Base-by-base conservation (phyloP, 1,140 invertebrate species). In the Solen grandis region DNA sequence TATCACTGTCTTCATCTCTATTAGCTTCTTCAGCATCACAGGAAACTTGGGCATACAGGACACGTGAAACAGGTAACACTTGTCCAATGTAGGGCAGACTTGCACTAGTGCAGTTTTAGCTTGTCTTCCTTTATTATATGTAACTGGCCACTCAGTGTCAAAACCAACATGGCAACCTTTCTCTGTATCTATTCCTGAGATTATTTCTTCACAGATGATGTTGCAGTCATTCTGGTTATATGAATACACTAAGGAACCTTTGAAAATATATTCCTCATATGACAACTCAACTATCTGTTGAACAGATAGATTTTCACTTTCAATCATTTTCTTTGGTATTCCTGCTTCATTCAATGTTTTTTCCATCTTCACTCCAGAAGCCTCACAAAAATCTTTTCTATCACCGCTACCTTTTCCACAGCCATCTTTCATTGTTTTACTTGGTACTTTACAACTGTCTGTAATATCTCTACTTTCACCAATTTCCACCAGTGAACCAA, bases 141-240 rank as follows among this genome's bases (percentile, higher is more conserved):
- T 73, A 10, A 86, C 85, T 25, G 85, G 84, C 85, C 85, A 86
- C 41, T 86, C 85, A 60, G 74, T 85, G 46, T 86, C 85, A 73
- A 86, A 85, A 29, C 85, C 85, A 25, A 86, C 31, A n/a, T 54
- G 73, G 4, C 10, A 14, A n/a, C 33, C 31, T 52, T 74, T 50
- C 52, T 38, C 1, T 60, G 54, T 22, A 27, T 38, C 55, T 59
- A 68, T 52, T 72, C 57, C 57, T 16, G 65, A 31, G 10, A 80
- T 63, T 19, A 86, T 82, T 41, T 85, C 85, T 46, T 86, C 83
- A 84, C 83, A 86, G 19, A 86, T 46, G 25, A 82, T 22, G 68
- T 80, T 85, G 59, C 85, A 86, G 36, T 86, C 85, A 74, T 65
- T 63, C 33, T 41, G 77, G 19, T 86, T 65, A 55, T 76, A 54